phyloP scores from a whole-genome alignment of 1,140 invertebrate species.

The Agraylea sexmaculata region DNA sequence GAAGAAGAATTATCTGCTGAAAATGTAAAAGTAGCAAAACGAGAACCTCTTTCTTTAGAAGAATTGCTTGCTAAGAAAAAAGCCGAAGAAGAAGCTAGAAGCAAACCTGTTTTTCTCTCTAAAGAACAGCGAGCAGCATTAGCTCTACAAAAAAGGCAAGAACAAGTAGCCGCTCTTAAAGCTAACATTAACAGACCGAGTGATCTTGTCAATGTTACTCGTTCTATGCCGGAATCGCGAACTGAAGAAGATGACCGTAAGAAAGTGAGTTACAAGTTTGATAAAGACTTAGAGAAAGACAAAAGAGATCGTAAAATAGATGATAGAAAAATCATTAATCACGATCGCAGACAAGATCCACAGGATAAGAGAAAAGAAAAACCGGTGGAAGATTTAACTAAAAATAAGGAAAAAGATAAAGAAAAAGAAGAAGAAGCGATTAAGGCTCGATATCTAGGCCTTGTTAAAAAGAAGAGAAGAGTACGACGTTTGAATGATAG shows the following conservation, averaged over 20 bases:
- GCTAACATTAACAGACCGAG: conserved; percentile 32
- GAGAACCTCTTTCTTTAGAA: conserved; percentile 89
- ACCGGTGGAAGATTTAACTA: conserved; percentile 40
- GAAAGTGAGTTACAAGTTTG: conserved; percentile 27
- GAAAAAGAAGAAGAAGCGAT: conserved; percentile 88
- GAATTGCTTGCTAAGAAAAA: conserved; percentile 94
- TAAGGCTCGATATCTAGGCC: conserved; percentile 88
- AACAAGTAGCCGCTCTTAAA: conserved; percentile 63
- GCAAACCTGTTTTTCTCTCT: conserved; percentile 93
- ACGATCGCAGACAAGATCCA: too few species aligned
- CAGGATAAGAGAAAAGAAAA: conserved; percentile 28
- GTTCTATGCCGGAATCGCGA: conserved; percentile 26
- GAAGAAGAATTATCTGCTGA: conserved; percentile 30
- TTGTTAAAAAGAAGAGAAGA: conserved; percentile 86
- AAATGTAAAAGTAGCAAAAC: conserved; percentile 44
- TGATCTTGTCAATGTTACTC: conserved; percentile 36
- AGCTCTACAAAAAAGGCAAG: conserved; percentile 77
- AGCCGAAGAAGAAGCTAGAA: conserved; percentile 84
- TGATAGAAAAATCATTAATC: conserved; percentile 20
- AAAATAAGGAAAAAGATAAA: conserved; percentile 80
- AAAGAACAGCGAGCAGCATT: conserved; percentile 89
- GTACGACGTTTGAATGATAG: conserved; percentile 90
- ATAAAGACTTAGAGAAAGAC: conserved; percentile 31
- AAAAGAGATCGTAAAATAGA: conserved; percentile 21
- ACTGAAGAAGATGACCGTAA: conserved; percentile 23